Percentiles rank a stretch among this genome's conserved stretches.
phyloP scores from a whole-genome alignment of 2,888 invertebrate genomes.

The Fragum fragum region DNA sequence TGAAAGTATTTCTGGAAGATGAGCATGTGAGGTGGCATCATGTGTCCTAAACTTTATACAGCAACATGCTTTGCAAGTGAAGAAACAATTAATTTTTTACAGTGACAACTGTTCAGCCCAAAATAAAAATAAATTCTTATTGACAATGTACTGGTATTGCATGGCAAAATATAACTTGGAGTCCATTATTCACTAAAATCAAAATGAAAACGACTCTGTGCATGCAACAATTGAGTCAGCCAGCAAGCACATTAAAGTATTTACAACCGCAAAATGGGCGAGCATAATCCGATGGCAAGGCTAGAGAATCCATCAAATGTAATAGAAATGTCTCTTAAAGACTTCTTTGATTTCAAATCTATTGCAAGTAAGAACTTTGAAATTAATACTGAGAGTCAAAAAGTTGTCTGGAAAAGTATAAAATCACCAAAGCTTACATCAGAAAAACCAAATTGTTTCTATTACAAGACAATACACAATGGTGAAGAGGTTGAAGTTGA shows the following conservation, averaged over 20 bases:
- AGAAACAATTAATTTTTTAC: slow-evolving; percentile 7
- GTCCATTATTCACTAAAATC: not conserved
- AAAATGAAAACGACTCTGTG: not conserved
- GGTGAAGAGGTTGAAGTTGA: not conserved
- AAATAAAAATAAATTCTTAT: no score
- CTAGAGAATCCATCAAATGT: no score
- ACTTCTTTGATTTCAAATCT: not conserved
- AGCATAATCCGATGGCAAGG: no score
- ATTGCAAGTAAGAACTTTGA: not conserved
- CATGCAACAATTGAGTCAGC: slow-evolving; percentile 2
- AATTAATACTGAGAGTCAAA: not conserved
- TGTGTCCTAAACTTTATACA: not conserved
- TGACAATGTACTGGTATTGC: no score
- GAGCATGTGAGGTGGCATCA: not conserved
- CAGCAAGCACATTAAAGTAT: not conserved
- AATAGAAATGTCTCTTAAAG: no score
- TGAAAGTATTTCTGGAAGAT: not conserved
- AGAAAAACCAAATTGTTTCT: not conserved
- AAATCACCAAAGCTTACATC: not conserved
- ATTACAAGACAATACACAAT: not conserved
- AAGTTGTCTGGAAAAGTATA: not conserved
- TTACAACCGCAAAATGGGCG: no score
- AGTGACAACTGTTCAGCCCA: no score
- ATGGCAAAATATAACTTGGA: not conserved
- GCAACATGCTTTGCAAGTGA: not conserved